These are phyloP conservation scores for Intellagama lesueurii DNA, from an alignment of 2,797 vertebrate genomes.

Conservation along the genomic window DNA sequence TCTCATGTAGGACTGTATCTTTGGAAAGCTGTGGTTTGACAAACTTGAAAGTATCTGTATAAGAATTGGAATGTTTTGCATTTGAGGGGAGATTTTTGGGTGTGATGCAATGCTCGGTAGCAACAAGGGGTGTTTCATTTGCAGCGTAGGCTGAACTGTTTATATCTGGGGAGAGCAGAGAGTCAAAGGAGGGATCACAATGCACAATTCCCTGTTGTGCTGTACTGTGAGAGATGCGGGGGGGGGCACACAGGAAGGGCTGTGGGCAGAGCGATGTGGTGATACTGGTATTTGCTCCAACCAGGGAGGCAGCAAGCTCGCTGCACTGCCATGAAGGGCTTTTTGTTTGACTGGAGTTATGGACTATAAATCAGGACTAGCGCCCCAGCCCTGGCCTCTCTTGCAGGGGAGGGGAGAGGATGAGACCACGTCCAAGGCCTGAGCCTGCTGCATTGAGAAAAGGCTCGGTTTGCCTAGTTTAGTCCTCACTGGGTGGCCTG, in stretches of 20 bases:
- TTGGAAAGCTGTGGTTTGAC: not conserved
- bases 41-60: not conserved
- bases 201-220: slow-evolving; percentile 43
- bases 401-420: slow-evolving; percentile 21
- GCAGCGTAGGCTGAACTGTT: not conserved
- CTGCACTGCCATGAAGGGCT: slow-evolving; percentile 61
- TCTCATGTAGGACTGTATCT: not conserved
- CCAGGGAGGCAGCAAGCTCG: slow-evolving; percentile 41
- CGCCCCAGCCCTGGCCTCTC: slow-evolving; percentile 19
- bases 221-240: not conserved
- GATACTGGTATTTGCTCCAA: slow-evolving; percentile 52
- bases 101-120: not conserved
- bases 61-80: not conserved
- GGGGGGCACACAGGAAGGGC: slow-evolving; percentile 16
- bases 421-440: slow-evolving; percentile 1
- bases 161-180: not conserved
- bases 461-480: slow-evolving; percentile 21
- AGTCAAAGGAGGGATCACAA: not conserved
- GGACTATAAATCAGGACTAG: slow-evolving; percentile 64
- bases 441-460: not conserved
- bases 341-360: slow-evolving; percentile 68
- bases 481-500: slow-evolving; percentile 47
- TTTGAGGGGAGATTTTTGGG: slow-evolving; percentile 4
- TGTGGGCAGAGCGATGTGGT: not conserved
- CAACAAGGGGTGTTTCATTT: not conserved